Base-by-base conservation (phyloP, 2,113 vertebrate genomes). In the Circaetus cinerascens region DNA sequence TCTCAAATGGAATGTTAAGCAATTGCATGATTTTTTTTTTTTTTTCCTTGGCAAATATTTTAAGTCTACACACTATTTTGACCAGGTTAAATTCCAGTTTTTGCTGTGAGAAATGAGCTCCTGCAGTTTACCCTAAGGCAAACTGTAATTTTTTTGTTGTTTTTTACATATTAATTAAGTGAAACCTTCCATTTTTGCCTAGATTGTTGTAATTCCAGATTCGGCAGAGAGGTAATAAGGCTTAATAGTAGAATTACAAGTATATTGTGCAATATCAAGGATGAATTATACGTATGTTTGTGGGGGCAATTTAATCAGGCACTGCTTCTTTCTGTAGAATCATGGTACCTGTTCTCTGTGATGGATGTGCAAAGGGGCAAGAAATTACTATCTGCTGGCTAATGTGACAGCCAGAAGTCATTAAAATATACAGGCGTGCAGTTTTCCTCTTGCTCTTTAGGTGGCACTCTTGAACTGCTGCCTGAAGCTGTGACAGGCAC, bases 381-480 rank as follows among this genome's bases (percentile, higher is more conserved):
- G 22, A 40, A 81, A 51, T 15, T 1, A 1, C 21, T 11, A 4
- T 1, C 15, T 6, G 27, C 48, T 8, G 67, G 20, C 80, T 40
- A 40, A 5, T 32, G 10, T 7, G 48, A 19, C 27, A 15, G 34
- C 11, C 34, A 45, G 29, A 48, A n/a, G 20, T 20, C 30, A 38
- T 59, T 55, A 13, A 55, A 41, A 40, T 21, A 10, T 9, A 11
- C 9, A 46, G 32, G 27, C 5, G 0, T 77, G 73, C 53, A 69
- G 62, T 46, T 91, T 68, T 57, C 8, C 22, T 51, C 25, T 55
- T 45, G 32, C 34, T 69, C 97, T 67, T 29, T 95, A 97, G 96
- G 59, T 79, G 97, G 77, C 94, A 76, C 41, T 40, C 73, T 41
- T 48, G 84, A 78, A 45, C 81, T 41, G 86, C 71, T 23, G 25